Evolutionary conservation across 2,113 vertebrate species (phyloP).

Genomic region (Rhinolophus sinicus): DNA sequence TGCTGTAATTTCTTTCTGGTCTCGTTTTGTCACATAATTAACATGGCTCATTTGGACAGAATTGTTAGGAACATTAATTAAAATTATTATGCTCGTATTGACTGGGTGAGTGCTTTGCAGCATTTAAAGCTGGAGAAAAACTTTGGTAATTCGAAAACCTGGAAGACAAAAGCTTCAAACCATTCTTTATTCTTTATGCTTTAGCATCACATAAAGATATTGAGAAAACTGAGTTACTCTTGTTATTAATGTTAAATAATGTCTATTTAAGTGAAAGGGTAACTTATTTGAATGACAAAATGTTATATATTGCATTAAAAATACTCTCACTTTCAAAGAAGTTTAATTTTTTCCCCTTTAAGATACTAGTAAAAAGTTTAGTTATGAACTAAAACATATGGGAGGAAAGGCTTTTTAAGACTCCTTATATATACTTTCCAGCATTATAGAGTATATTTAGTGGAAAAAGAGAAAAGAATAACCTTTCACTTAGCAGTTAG

Average conservation of each 20-base stretch:
- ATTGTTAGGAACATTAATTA: neutral
- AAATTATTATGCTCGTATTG: neutral
- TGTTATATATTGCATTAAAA: neutral
- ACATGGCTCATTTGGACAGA: neutral
- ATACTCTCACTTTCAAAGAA: neutral
- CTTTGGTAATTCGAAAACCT: neutral
- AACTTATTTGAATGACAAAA: neutral
- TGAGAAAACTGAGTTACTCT: neutral
- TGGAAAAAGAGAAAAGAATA: neutral
- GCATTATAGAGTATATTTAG: neutral
- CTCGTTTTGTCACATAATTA: neutral
- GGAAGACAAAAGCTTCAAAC: neutral
- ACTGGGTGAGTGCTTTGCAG: neutral
- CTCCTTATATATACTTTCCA: neutral
- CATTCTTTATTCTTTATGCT: neutral
- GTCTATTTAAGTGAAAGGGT: neutral
- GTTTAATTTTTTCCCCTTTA: neutral
- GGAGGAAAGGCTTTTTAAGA: neutral
- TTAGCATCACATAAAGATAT: neutral
- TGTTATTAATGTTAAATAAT: constrained; percentile 12
- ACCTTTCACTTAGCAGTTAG: neutral
- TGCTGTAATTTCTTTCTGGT: constrained; percentile 5
- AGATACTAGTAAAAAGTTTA: neutral
- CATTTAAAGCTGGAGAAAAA: neutral
- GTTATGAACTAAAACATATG: neutral